Evolutionary conservation across 1,140 invertebrate genomes (phyloP), one percentile per base, ranked within the genome.

Genomic region (Coboldia fuscipes): DNA sequence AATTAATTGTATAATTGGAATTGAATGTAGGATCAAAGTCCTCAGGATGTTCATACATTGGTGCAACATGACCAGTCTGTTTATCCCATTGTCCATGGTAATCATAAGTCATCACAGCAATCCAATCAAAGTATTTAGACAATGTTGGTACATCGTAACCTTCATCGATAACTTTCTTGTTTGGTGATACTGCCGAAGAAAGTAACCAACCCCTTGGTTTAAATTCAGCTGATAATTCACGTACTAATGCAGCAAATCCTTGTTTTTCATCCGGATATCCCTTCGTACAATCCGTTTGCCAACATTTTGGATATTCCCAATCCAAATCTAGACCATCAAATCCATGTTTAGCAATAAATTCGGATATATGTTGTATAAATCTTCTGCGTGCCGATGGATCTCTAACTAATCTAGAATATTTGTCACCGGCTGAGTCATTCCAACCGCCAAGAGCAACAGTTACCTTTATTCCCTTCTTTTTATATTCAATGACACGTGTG

Each of bases 241-340:
- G 54, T 0, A 85, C 57, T 10, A 82, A 58, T 10, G 63, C 55
- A 0, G 71, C 68, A 46, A 86, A 89, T 26, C 64, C 70, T 39
- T 68, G 55, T 47, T 77, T 85, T 39, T 88, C 83, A 3, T 72
- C 71, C 9, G 60, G 56, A 8, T 72, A 72, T 10, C 77, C 76
- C 51, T 74, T 75, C 3, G 68, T 71, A 47, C 75, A 80, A 38
- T 79, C 72, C 43, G 79, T 78, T 60, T 88, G 82, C 82, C 83
- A 88, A 48, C 84, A 90, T 39, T 77, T 80, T 1, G 84, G 84
- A 56, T 85, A 90, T 44, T 88, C 82, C 83, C 83, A 90, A 48
- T 89, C 82, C 21, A 89, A 56, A 51, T 90, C 83, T 1, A 90
- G 56, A 0, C 83, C 82, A 48, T 86, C 81, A 39, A 88, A 88